Evolutionary conservation across 2,797 vertebrate genomes (phyloP).

Genomic region (Gallirallus australis): DNA sequence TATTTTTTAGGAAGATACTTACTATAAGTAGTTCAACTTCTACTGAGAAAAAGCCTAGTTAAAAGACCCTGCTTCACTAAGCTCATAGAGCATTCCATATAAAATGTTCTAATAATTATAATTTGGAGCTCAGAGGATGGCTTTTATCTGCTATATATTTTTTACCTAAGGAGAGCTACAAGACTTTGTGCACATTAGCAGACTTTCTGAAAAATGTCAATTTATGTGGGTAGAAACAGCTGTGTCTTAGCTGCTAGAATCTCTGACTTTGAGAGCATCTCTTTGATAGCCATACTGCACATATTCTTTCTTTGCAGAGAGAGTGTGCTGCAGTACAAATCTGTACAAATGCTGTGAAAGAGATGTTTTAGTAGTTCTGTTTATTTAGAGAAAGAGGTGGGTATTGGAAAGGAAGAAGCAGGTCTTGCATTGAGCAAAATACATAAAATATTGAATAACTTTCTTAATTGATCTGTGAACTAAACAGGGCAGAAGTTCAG

Average conservation of each 20-base stretch:
- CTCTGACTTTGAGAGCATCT: background rate
- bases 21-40: background rate
- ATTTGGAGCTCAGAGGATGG: background rate
- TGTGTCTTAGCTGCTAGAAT: background rate
- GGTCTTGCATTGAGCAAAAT: background rate
- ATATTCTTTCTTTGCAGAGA: background rate
- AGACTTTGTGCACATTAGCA: background rate
- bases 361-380: background rate
- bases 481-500: background rate
- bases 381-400: background rate
- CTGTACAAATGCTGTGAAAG: background rate
- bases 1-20: background rate
- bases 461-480: background rate
- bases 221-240: background rate
- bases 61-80: background rate
- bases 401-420: background rate
- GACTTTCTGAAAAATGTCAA: background rate
- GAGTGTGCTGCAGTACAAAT: background rate
- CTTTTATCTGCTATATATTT: background rate
- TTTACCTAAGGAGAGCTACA: background rate
- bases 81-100: background rate
- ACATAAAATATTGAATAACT: background rate
- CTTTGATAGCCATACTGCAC: background rate
- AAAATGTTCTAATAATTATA: background rate
- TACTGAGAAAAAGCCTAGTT: background rate